Evolutionary conservation across 1,140 invertebrate genomes (phyloP), one percentile per base, ranked within the genome.

Genomic region (Drosophila equinoxialis): DNA sequence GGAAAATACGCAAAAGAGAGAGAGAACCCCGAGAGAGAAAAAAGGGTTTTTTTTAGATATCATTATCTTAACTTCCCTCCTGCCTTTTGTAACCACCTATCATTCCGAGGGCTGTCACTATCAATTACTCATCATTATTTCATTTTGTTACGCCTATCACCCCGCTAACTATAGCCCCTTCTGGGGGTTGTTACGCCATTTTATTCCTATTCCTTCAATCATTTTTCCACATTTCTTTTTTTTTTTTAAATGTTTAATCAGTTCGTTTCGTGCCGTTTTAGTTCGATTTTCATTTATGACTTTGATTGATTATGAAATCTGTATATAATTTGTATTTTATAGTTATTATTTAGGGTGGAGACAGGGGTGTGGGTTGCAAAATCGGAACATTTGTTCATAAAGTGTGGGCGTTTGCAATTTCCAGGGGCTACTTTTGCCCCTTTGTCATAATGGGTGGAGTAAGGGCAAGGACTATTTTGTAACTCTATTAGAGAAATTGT

Each of bases 91-190:
- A 39, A 33, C 23, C 57, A 70, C 14, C 68, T 71, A 60, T 55
- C 63, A n/a, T 83, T 81, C 80, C 8, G 45, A 51, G 45, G 45
- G 45, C 17, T 89, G 84, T 89, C 84, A 90, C 85, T 89, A 89
- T 90, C 84, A 89, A 89, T 89, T 89, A 89, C 85, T 87, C 84
- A 87, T 87, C 84, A 84, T 89, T 90, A 84, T 89, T 79, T 67
- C 33, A 71, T 60, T 37, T 54, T 68, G 74, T 57, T 71, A 80
- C 77, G 80, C 84, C 66, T 78, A 79, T 73, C 68, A 79, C 77
- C 66, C 65, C 54, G 17, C 33, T 35, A 41, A 23, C 54, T 35
- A 65, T 39, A 37, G 10, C 23, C 39, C 67, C 41, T 64, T 70
- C 62, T 60, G 72, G 77, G 71, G 84, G 77, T 89, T 80, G 80